Evolutionary conservation across 1,140 invertebrate species (phyloP), one percentile per base, ranked within the genome.

Genomic region (Drosophila insularis): DNA sequence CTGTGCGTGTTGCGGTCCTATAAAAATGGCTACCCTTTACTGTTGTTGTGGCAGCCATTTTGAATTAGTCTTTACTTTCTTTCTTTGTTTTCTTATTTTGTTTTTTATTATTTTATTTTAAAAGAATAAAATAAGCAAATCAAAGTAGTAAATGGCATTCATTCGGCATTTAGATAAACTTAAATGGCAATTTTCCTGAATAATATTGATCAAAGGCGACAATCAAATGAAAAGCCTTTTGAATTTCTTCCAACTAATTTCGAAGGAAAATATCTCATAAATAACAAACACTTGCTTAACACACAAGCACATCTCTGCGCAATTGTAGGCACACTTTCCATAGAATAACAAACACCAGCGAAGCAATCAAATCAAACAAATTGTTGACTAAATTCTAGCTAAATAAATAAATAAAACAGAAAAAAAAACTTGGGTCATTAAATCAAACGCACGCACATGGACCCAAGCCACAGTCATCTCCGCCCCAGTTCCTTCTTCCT

Each of bases 291-390:
- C 32, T 35, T 27, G 4, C 27, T 27, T 27, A 2, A 27, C 1
- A 27, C 0, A 10, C 32, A 35, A 8, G 10, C 32, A 3, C 32
- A 8, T 10, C 35, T 13, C 11, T 11, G 3, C 5, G 2, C 32
- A 35, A 8, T 10, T 35, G 7, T 10, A n/a, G 10, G 1, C 2
- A 2, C 35, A 37, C 37, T 17, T 17, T 11, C 56, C 4, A 27
- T 5, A 27, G 43, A 21, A 50, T 4, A 50, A 50, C 43, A 50
- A 50, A 50, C 55, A 63, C 63, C 63, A 68, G 10, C 59, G 54
- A 19, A 43, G 79, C 82, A 86, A 86, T 86, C 82, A 86, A 82
- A 79, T 82, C 50, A 63, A 87, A 87, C 82, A 86, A 86, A 87
- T 86, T 89, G 82, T 86, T 86, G 79, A 86, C 82, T 82, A 87